Conservation (phyloP, 1,140 invertebrate genomes). For the Trichonephila inaurata region DNA sequence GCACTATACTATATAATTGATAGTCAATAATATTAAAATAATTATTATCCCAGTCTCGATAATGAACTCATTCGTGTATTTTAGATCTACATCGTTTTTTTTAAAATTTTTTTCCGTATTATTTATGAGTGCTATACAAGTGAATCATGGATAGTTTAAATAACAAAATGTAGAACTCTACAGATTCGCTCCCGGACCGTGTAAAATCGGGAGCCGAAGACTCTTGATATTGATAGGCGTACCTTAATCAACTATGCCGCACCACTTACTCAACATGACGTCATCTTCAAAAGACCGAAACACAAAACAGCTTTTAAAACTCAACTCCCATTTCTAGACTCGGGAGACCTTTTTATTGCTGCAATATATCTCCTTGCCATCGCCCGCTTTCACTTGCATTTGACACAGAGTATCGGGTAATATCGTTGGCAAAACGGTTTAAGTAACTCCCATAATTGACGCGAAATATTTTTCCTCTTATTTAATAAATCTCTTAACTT, state of each 20-base stretch:
- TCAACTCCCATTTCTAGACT: not conserved
- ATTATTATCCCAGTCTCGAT: too few relatives aligned
- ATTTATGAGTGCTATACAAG: too few relatives aligned
- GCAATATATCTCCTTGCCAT: not conserved
- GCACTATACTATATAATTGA: too few relatives aligned
- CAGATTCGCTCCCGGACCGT: too few relatives aligned
- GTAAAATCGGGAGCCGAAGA: not conserved
- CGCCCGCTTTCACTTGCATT: not conserved
- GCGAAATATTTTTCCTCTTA: not conserved
- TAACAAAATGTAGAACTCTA: too few relatives aligned
- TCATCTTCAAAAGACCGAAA: not conserved
- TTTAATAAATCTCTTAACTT: not conserved
- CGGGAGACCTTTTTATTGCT: slow-evolving; percentile 34
- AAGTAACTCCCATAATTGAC: slow-evolving; percentile 48
- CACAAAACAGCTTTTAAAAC: slow-evolving; percentile 38
- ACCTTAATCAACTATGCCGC: not conserved
- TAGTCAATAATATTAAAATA: too few relatives aligned
- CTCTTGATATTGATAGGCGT: not conserved
- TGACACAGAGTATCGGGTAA: slow-evolving; percentile 32
- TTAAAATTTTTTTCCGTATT: too few relatives aligned
- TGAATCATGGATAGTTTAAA: too few relatives aligned
- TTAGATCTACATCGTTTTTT: too few relatives aligned
- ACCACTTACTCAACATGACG: not conserved
- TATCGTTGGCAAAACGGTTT: not conserved
- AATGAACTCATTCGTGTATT: too few relatives aligned